Evolutionary conservation across 2,797 vertebrate species (phyloP), one percentile per base, ranked within the genome.

Genomic region (Sebastes oblongus): DNA sequence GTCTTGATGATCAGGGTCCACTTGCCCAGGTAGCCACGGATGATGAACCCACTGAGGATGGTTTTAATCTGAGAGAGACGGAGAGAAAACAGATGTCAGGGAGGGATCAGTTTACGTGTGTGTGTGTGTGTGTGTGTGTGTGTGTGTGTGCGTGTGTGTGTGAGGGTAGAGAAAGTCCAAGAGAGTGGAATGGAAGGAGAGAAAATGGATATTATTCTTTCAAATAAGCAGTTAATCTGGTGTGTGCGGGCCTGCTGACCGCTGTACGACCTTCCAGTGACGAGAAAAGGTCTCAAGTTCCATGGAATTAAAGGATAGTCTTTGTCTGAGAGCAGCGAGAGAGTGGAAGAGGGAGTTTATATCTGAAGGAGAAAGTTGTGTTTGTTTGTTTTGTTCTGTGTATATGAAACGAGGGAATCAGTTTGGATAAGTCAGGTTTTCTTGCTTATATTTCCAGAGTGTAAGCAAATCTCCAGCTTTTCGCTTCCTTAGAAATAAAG

Each of bases 1-100:
- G 98, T 99, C 95, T 99, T 99, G 87, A 98, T 97, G 80, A 98
- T 93, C 81, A 99, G 92, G 1, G 98, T 99, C 98, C 98, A 99
- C 92, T 99, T 99, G 64, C 98, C 98, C 91, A 99, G 93, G 94
- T 99, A 99, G 78, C 98, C 98, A 8, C 98, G 96, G 92, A 99
- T 99, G 94, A 99, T 99, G 94, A 99, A 99, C 55, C 98, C 98
- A 55, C 98, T 98, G 80, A 99, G 95, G 92, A 99, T 99, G 77
- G 98, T 99, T 94, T 99, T 99, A 86, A 99, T 99, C 98, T 99
- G 95, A 55, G 25, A 8, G 16, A 59, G 6, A 65, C 5, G 0
- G 42, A 39, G 11, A 39, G 27, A 39, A 34, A 1, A 36, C 3
- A 64, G 9, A 46, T 29, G 14, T 60, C 6, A 2, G 12, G 42